Evolutionary conservation across 2,113 vertebrate species (phyloP).

Genomic region (Cnemophilus loriae): DNA sequence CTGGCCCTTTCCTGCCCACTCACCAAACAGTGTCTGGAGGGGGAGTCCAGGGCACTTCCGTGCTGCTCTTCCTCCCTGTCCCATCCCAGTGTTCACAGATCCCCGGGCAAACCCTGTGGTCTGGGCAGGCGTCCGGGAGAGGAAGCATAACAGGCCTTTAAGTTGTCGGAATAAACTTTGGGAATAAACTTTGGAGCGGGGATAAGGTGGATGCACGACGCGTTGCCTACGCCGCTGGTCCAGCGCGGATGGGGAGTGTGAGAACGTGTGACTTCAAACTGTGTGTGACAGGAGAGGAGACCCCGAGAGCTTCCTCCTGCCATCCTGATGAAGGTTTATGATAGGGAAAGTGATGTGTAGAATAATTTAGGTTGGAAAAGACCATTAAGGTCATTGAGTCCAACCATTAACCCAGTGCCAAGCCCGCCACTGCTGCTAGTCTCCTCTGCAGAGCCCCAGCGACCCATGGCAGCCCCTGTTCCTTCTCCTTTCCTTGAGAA

Average conservation of each 20-base stretch:
- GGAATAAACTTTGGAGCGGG: neutral
- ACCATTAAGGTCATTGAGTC: neutral
- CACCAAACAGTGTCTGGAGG: neutral
- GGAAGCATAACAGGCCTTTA: neutral
- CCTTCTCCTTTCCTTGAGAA: neutral
- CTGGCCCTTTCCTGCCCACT: neutral
- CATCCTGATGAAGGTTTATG: neutral
- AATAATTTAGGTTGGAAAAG: neutral
- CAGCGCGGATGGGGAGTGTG: accelerated
- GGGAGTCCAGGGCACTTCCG: neutral
- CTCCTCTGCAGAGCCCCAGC: neutral
- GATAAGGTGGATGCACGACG: neutral
- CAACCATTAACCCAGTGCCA: neutral
- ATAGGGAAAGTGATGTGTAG: neutral
- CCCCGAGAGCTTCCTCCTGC: neutral
- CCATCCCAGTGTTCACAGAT: neutral
- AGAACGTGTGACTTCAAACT: neutral
- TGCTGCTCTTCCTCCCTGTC: neutral
- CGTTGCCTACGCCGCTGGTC: accelerated
- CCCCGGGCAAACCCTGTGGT: neutral
- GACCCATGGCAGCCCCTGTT: neutral
- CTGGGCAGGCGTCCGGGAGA: neutral
- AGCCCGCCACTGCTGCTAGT: neutral
- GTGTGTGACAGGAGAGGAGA: neutral
- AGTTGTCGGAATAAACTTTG: neutral